Evolutionary conservation across 2,888 invertebrate genomes (phyloP), one percentile per base, ranked within the genome.

Genomic region (Melolontha melolontha): DNA sequence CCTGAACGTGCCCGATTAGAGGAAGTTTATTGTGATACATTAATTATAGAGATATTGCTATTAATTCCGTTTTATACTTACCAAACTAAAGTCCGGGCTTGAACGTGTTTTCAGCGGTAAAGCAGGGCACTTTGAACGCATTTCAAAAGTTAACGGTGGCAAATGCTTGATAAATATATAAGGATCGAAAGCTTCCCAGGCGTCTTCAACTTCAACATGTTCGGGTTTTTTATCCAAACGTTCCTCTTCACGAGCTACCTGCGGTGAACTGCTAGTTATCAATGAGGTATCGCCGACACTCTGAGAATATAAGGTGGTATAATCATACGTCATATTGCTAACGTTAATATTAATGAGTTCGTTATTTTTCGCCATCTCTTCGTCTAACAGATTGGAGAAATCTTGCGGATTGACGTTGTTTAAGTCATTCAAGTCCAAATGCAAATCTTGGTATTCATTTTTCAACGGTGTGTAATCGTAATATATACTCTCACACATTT

Each of bases 71-170:
- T 22, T 22, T 22, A 22, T 22, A 85, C 89, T 86, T 78, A 94
- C 95, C 83, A 97, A 85, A 83, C 97, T 97, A 75, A 96, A 96
- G 80, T 96, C 94, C 0, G 97, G 97, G 76, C 95, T 94, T 78
- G 95, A 95, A 57, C 97, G 85, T 0, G 97, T 97, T 81, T 95
- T 95, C 47, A 97, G 85, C 0, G 97, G 97, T 67, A 97, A 84
- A 1, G 97, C 97, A 1, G 94, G 94, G 77, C 91, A 86, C 74
- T 90, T 85, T 1, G 89, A 87, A 73, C 90, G 84, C 89, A 93
- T 91, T 73, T 93, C 93, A 51, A 90, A 87, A 0, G 92, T 92
- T 29, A 93, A 82, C 8, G 94, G 94, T 34, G 94, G 94, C 75
- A 97, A 87, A 85, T 94, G 95, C 81, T 96, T 95, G 71, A 97